Base-by-base conservation (phyloP, 2,888 invertebrate species). In the Lasioglossum leucozonium region DNA sequence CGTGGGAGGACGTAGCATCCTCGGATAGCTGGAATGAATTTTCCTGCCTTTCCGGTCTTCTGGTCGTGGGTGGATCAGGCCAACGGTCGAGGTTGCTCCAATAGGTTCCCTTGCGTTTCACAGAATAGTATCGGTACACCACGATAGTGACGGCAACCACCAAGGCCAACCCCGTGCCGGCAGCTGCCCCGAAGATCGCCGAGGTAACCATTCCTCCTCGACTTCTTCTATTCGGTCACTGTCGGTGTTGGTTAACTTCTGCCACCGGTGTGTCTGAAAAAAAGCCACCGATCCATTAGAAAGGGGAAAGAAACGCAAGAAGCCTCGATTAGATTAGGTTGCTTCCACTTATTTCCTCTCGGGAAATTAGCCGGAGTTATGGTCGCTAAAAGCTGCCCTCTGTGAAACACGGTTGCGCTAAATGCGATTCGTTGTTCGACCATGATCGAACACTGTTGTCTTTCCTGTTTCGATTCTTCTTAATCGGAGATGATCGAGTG, bases 131-230 rank as follows among this genome's bases (percentile, higher is more conserved):
- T 55, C 97, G 96, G 92, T 97, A 97, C 89, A 97, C 95, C 51
- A 97, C 96, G 81, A 97, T 95, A 8, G 97, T 97, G 93, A 97
- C 96, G 18, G 97, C 97, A 55, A 97, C 96, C 79, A 97, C 94
- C 42, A 97, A 94, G 0, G 97, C 97, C 84, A 97, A 94, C 10
- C 97, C 97, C 4, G 97, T 96, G 67, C 97, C 97, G 1, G 96
- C 95, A 10, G 97, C 97, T 67, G 97, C 97, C 30, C 97, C 97
- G 82, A 97, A 94, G 55, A 97, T 96, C 67, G 97, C 97, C n/a
- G 97, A 96, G 75, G 96, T 96, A 81, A 96, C 96, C 96, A 97
- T 96, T 37, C 6, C 34, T 11, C 10, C 34, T 44, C 69, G 6
- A 8, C n/a, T 42, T 69, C 51, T n/a, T n/a, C 30, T 30, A 30